phyloP scores from a whole-genome alignment of 2,113 vertebrate species.

The Castor canadensis region DNA sequence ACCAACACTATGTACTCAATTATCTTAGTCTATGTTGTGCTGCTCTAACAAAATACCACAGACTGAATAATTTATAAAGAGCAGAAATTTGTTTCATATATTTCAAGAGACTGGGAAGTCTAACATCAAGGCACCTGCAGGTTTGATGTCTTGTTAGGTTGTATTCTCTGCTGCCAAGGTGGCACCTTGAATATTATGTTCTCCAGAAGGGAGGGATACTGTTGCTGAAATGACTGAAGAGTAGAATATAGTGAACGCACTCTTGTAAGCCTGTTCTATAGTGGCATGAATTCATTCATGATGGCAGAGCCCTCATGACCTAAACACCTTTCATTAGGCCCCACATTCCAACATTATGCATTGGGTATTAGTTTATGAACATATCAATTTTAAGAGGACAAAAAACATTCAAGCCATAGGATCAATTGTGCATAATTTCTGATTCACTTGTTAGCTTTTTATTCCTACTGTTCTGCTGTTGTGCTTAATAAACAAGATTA shows the following conservation, averaged over 20 bases:
- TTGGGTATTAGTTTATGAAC: background rate
- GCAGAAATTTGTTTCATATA: background rate
- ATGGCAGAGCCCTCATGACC: background rate
- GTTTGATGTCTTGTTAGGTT: background rate
- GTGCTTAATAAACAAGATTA: background rate
- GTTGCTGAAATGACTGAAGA: background rate
- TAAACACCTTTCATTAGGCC: no score
- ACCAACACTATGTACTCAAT: background rate
- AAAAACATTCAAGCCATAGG: background rate
- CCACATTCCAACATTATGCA: background rate
- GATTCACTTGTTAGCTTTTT: background rate
- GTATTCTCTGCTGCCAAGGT: background rate
- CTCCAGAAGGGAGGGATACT: background rate
- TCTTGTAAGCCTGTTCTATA: background rate
- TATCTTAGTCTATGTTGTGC: background rate
- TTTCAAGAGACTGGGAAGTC: background rate
- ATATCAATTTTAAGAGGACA: background rate
- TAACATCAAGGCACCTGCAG: background rate
- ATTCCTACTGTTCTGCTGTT: background rate
- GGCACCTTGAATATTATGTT: background rate
- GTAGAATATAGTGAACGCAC: background rate
- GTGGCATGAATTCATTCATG: background rate
- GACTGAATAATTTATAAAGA: background rate
- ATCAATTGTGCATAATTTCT: background rate
- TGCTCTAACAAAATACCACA: background rate